Evolutionary conservation across 2,888 invertebrate species (phyloP).

Genomic region (Tetrapedia diversipes): DNA sequence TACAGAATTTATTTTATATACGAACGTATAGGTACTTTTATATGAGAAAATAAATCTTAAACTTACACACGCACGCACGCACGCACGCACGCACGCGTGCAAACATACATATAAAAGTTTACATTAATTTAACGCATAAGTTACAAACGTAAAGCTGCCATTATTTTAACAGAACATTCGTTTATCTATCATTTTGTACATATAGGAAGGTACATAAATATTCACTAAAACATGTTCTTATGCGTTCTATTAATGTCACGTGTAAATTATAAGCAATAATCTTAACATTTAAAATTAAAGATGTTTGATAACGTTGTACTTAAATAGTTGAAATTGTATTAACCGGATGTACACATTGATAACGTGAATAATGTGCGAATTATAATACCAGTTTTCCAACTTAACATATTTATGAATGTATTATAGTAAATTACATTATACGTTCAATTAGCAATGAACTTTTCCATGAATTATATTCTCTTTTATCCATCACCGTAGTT

Average conservation of each 20-base stretch:
- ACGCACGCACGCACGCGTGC: not conserved
- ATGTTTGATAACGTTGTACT: conserved; percentile 37
- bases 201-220: conserved; percentile 27
- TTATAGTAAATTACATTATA: conserved; percentile 47
- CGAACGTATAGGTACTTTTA: conserved; percentile 19
- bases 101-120: conserved; percentile 4
- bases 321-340: conserved; percentile 39
- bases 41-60: conserved; percentile 20
- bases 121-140: conserved; percentile 28
- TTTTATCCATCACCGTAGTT: conserved; percentile 41
- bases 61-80: not conserved
- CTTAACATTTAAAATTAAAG: conserved; percentile 22
- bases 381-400: conserved; percentile 21
- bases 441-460: conserved; percentile 19
- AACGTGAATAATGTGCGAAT: conserved; percentile 20
- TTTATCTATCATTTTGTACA: conserved; percentile 29
- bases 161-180: conserved; percentile 20
- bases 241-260: conserved; percentile 36
- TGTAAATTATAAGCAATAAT: conserved; percentile 20
- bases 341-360: conserved; percentile 33
- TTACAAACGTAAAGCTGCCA: conserved; percentile 13
- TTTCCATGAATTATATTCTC: conserved; percentile 28
- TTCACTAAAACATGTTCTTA: conserved; percentile 17
- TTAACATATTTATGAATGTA: conserved; percentile 62
- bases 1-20: conserved; percentile 31